Evolutionary conservation across 2,113 vertebrate species (phyloP).

Genomic region (Sterrhoptilus dennistouni): DNA sequence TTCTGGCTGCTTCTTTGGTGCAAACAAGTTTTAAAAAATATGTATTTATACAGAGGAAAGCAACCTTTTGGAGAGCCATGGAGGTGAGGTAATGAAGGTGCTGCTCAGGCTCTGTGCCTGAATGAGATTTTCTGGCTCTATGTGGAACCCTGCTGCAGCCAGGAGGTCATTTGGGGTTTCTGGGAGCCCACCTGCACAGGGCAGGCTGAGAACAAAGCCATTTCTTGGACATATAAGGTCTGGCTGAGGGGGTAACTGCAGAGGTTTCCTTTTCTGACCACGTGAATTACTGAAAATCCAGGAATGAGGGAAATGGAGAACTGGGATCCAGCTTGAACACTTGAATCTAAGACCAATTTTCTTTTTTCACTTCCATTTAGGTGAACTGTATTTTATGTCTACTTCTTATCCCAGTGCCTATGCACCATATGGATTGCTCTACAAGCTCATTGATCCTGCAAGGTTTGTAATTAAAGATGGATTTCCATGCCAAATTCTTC

Average conservation of each 20-base stretch:
- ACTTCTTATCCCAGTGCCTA: slow-evolving; percentile 80
- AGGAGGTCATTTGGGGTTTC: not conserved
- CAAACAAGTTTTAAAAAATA: not conserved
- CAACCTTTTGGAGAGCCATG: not conserved
- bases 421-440: slow-evolving; percentile 76
- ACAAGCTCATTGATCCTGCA: slow-evolving; percentile 85
- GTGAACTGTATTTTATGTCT: slow-evolving; percentile 87
- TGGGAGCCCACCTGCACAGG: not conserved
- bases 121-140: not conserved
- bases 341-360: not conserved
- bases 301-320: not conserved
- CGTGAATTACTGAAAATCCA: not conserved
- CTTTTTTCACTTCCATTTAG: slow-evolving; percentile 51
- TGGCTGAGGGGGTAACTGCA: not conserved
- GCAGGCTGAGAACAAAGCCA: not conserved
- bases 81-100: not conserved
- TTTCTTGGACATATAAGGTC: not conserved
- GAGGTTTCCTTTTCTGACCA: not conserved
- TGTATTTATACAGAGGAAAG: not conserved
- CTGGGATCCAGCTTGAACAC: not conserved
- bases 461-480: slow-evolving; percentile 72
- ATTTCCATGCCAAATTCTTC: not conserved
- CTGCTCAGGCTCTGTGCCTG: not conserved
- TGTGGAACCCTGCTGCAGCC: not conserved
- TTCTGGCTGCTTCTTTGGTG: not conserved